Percentiles rank a stretch among this genome's conserved stretches.
These are phyloP conservation scores for Stegana nigrithorax DNA, from an alignment of 2,888 invertebrate genomes.

Conservation along the genomic window DNA sequence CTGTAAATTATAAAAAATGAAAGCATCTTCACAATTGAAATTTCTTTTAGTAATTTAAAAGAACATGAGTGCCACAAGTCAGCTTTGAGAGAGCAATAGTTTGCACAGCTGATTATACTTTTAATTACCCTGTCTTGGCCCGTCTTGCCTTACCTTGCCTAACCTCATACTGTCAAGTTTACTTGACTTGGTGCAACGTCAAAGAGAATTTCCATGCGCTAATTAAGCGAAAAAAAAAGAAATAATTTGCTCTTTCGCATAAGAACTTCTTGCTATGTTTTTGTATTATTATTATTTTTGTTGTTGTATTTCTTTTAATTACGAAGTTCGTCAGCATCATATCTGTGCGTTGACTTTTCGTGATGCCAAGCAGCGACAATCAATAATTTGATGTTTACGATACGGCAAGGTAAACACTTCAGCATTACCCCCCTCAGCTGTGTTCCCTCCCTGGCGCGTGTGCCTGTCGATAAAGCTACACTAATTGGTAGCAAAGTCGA, in stretches of 20 bases:
- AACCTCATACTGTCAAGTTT: too few species aligned
- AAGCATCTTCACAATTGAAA: too few species aligned
- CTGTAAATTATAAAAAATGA: too few species aligned
- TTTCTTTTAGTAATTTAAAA: too few species aligned
- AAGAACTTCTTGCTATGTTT: conserved; percentile 23
- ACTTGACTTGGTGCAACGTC: too few species aligned
- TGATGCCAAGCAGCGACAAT: conserved; percentile 35
- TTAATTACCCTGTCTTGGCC: too few species aligned
- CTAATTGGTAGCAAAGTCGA: conserved; percentile 47
- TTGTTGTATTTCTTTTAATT: not conserved
- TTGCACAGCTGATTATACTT: too few species aligned
- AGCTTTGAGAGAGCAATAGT: not conserved
- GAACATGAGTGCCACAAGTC: too few species aligned
- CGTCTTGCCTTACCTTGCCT: too few species aligned
- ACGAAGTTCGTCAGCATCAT: too few species aligned
- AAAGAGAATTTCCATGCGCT: conserved; percentile 23
- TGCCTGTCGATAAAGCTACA: conserved; percentile 18
- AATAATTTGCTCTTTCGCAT: conserved; percentile 35
- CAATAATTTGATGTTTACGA: conserved; percentile 55
- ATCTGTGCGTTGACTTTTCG: too few species aligned
- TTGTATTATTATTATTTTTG: not conserved
- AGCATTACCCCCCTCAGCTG: not conserved
- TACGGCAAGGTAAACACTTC: conserved; percentile 32
- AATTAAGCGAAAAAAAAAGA: conserved; percentile 46
- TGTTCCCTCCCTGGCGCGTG: not conserved